Conservation (phyloP, 2,113 vertebrate species). For the Gymnarchus niloticus region DNA sequence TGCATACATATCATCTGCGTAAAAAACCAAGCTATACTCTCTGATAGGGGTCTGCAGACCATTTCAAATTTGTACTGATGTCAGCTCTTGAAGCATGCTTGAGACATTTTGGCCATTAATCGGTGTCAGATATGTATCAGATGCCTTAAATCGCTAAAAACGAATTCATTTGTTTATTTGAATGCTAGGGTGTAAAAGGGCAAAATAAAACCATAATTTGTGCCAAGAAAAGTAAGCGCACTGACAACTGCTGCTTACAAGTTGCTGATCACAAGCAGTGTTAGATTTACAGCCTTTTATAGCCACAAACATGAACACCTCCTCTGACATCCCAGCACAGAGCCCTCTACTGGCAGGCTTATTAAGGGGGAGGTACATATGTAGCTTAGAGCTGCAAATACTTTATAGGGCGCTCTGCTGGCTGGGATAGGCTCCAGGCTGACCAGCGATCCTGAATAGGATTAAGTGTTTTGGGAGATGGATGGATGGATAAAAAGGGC, state of each 20-base stretch:
- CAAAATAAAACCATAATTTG: neutral
- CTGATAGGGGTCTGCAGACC: neutral
- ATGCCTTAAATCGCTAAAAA: neutral
- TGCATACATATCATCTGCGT: neutral
- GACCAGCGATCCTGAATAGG: too few relatives aligned
- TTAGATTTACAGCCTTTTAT: neutral
- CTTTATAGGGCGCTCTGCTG: too few relatives aligned
- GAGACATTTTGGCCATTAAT: neutral
- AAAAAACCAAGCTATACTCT: neutral
- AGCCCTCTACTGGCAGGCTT: neutral
- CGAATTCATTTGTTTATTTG: neutral
- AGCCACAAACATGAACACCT: neutral
- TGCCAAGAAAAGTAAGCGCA: neutral
- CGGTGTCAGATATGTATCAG: neutral
- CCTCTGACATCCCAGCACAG: neutral
- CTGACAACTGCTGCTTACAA: neutral
- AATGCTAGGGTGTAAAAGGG: slow-evolving; percentile 1
- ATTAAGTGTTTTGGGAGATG: too few relatives aligned
- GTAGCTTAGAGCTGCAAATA: too few relatives aligned
- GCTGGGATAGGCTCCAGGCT: too few relatives aligned
- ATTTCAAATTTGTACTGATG: neutral
- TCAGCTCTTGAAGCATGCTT: neutral
- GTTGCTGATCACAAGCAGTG: too few relatives aligned
- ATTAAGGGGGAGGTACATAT: neutral
- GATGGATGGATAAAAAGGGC: too few relatives aligned